Evolutionary conservation across 2,888 invertebrate genomes (phyloP).

Genomic region (Ectropis crepuscularia): DNA sequence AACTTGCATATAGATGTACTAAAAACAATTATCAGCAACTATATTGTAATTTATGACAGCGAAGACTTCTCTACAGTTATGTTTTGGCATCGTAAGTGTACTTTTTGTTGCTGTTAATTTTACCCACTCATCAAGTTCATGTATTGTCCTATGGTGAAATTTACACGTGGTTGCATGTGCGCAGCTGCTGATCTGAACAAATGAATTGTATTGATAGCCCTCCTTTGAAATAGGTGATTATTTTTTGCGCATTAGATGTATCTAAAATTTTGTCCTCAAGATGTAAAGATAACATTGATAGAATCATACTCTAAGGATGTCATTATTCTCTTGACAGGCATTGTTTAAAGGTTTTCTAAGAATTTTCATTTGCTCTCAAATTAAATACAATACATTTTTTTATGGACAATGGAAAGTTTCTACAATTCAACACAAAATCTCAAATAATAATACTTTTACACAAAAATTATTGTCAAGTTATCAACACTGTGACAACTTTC

Average conservation of each 20-base stretch:
- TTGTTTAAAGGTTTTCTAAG: no score
- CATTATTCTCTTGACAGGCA: no score
- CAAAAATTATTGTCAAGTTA: no score
- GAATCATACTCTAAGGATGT: constrained; percentile 5
- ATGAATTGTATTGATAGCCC: constrained; percentile 67
- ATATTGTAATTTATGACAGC: no score
- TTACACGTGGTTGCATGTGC: constrained; percentile 67
- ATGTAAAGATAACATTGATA: constrained; percentile 22
- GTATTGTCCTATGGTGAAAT: constrained; percentile 71
- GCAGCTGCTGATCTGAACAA: constrained; percentile 76
- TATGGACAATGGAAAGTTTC: no score
- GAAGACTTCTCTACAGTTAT: background rate
- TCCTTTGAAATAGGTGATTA: constrained; percentile 51
- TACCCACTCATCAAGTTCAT: constrained; percentile 70
- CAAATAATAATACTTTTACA: no score
- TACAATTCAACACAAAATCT: no score
- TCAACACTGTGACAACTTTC: no score
- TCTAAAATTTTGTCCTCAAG: constrained; percentile 26
- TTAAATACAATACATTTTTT: no score
- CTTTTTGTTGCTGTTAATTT: constrained; percentile 59
- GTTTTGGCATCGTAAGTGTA: constrained; percentile 41
- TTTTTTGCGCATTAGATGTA: constrained; percentile 41
- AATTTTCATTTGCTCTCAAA: no score
- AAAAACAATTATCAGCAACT: no score
- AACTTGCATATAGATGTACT: no score